Conservation (phyloP, 2,113 vertebrate genomes). For the Toxostoma redivivum region DNA sequence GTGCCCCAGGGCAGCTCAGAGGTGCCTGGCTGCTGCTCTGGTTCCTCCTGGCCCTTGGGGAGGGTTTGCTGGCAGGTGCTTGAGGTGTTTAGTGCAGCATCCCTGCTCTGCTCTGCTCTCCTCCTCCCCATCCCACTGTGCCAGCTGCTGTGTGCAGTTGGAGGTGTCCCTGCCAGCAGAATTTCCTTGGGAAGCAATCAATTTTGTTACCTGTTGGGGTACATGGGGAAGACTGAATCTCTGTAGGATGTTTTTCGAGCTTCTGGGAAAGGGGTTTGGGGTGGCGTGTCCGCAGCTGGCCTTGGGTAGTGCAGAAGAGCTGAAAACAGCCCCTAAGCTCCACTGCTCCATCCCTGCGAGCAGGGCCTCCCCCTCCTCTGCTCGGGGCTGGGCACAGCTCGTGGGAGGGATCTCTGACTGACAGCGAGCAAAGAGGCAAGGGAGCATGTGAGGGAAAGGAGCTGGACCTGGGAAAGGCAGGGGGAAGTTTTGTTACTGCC, state of each 20-base stretch:
- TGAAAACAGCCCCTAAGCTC: background rate
- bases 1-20: background rate
- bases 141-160: accelerated
- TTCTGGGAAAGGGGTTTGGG: background rate
- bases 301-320: background rate
- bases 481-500: background rate
- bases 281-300: background rate
- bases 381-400: background rate
- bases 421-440: conserved; percentile 7
- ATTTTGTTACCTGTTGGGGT: background rate
- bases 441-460: conserved; percentile 43
- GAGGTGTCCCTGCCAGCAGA: background rate
- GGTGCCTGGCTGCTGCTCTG: background rate
- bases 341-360: background rate
- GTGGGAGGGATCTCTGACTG: conserved; percentile 60
- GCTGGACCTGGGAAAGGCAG: conserved; percentile 7
- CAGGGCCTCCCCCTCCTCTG: conserved; percentile 14
- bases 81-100: background rate
- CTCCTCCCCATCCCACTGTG: background rate
- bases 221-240: background rate
- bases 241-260: background rate
- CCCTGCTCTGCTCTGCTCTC: background rate
- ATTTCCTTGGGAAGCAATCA: background rate
- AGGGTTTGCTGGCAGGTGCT: background rate
- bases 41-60: background rate